Evolutionary conservation across 2,797 vertebrate genomes (phyloP).

Genomic region (Premnoplex brunnescens): DNA sequence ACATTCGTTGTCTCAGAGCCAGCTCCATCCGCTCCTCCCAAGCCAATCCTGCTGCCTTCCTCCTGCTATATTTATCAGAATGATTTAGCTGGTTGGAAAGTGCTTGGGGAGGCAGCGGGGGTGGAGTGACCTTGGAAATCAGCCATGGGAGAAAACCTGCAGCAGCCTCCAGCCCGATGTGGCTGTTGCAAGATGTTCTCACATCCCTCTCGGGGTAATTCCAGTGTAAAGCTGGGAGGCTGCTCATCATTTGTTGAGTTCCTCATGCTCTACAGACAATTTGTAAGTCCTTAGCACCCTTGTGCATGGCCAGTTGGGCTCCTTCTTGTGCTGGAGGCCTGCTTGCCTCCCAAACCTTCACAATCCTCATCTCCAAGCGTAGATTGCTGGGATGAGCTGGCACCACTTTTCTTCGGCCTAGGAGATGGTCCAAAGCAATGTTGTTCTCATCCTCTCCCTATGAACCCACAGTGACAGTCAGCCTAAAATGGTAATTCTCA

Average conservation of each 20-base stretch:
- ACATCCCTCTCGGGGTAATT: not conserved
- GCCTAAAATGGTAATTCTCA: not conserved
- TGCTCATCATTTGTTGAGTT: not conserved
- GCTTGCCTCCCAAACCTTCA: not conserved
- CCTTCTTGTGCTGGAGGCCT: not conserved
- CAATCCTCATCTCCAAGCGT: not conserved
- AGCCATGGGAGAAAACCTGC: conserved; percentile 17
- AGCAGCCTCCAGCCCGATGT: accelerated
- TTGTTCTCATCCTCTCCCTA: not conserved
- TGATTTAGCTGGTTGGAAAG: not conserved
- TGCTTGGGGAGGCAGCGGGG: not conserved
- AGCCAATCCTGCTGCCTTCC: not conserved
- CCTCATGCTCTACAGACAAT: not conserved
- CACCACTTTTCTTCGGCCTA: not conserved
- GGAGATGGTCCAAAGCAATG: not conserved
- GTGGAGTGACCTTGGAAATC: not conserved
- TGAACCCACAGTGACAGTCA: not conserved
- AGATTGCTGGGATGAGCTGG: not conserved
- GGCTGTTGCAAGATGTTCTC: not conserved
- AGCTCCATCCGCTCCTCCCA: not conserved
- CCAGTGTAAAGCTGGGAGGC: not conserved
- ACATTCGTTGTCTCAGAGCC: not conserved
- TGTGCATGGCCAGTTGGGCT: not conserved
- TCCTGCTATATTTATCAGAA: conserved; percentile 21
- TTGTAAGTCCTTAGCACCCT: not conserved